Evolutionary conservation across 2,113 vertebrate genomes (phyloP).

Genomic region (Crotalus viridis): DNA sequence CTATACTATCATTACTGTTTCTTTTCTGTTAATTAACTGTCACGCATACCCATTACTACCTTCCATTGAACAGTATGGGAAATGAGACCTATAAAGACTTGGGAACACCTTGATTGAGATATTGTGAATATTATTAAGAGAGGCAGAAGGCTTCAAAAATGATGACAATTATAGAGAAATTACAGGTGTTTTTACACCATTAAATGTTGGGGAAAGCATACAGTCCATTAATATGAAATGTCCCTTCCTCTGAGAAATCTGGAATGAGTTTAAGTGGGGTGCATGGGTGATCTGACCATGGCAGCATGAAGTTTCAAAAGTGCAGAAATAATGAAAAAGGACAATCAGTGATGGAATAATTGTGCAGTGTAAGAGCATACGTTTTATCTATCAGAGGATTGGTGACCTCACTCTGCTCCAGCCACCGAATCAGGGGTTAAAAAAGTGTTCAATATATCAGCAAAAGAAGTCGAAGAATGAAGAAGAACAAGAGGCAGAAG

Average conservation of each 20-base stretch:
- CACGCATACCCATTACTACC: conserved; percentile 22
- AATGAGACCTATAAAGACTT: conserved; percentile 26
- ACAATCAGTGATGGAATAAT: not conserved
- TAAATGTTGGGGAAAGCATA: not conserved
- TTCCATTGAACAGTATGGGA: not conserved
- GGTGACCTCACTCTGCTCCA: not conserved
- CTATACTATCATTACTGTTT: conserved; percentile 31
- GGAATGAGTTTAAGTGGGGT: not conserved
- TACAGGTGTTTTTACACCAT: not conserved
- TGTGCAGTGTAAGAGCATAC: not conserved
- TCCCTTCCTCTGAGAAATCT: not conserved
- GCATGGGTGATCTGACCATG: not conserved
- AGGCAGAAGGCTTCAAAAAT: not conserved
- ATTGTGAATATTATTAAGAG: conserved; percentile 15
- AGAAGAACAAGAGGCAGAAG: not conserved
- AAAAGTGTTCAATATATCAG: not conserved
- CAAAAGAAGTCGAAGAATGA: not conserved
- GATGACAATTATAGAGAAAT: not conserved
- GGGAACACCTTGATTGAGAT: not conserved
- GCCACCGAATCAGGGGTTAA: not conserved
- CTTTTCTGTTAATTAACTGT: conserved; percentile 40
- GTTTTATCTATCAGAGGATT: not conserved
- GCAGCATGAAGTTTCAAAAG: not conserved
- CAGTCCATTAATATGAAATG: not conserved
- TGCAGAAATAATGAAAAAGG: not conserved